These are phyloP conservation scores for Caenorhabditis sp. DNA, from an alignment of 2,888 invertebrate species.

Conservation along the genomic window DNA sequence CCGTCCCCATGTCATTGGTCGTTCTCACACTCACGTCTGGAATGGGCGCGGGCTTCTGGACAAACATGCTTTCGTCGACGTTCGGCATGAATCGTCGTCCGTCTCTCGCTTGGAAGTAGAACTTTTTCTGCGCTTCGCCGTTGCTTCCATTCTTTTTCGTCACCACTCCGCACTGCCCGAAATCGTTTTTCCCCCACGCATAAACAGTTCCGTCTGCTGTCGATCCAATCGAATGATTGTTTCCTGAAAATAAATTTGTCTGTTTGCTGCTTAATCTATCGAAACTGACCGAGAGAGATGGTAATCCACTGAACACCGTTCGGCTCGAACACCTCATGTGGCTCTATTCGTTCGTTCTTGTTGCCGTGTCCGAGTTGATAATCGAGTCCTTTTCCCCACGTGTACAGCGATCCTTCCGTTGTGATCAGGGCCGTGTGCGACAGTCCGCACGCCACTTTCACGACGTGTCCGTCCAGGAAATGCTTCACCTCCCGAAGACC, in stretches of 20 bases:
- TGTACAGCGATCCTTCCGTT: constrained; percentile 68
- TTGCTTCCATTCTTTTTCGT: constrained; percentile 34
- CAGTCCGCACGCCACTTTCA: constrained; percentile 68
- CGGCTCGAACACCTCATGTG: constrained; percentile 70
- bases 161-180: constrained; percentile 66
- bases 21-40: constrained; percentile 39
- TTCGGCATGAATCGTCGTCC: constrained; percentile 41
- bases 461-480: constrained; percentile 58
- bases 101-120: constrained; percentile 63
- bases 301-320: constrained; percentile 65
- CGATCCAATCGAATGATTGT: constrained; percentile 70
- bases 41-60: constrained; percentile 27
- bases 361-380: constrained; percentile 74
- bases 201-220: constrained; percentile 65
- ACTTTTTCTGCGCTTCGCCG: constrained; percentile 38
- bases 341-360: constrained; percentile 69
- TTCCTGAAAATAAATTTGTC: constrained; percentile 60
- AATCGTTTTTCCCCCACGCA: constrained; percentile 75
- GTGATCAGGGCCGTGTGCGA: constrained; percentile 74
- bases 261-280: too few relatives aligned
- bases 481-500: constrained; percentile 63
- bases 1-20: background rate
- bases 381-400: constrained; percentile 75
- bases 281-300: constrained; percentile 70
- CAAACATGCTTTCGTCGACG: constrained; percentile 39